Evolutionary conservation across 2,797 vertebrate genomes (phyloP).

Genomic region (Centroberyx gerrardi): DNA sequence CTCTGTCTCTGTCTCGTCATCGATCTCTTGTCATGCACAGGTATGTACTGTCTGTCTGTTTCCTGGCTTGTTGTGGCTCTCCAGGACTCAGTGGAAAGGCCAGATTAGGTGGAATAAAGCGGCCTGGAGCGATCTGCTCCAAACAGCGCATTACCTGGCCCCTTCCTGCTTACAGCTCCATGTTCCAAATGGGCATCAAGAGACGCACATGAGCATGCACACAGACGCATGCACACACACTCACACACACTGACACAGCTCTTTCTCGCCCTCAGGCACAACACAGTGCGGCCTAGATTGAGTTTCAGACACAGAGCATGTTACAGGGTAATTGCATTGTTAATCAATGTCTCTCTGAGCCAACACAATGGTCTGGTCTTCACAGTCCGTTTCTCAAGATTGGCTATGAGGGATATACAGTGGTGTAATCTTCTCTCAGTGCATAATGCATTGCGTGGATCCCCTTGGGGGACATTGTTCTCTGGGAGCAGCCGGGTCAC

Average conservation of each 20-base stretch:
- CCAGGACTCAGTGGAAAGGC: conserved; percentile 62
- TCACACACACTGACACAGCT: conserved; percentile 49
- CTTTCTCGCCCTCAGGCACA: conserved; percentile 66
- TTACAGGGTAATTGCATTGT: conserved; percentile 88
- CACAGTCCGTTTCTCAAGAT: conserved; percentile 77
- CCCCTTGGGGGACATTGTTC: conserved; percentile 66
- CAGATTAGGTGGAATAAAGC: conserved; percentile 64
- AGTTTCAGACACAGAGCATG: conserved; percentile 83
- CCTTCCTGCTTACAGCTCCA: conserved; percentile 51
- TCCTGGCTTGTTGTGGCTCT: conserved; percentile 61
- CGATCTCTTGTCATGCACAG: conserved; percentile 56
- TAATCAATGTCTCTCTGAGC: conserved; percentile 87
- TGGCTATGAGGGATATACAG: conserved; percentile 79
- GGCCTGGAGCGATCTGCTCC: conserved; percentile 58
- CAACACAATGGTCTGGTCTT: conserved; percentile 80
- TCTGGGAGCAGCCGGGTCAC: conserved; percentile 62
- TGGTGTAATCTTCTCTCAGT: conserved; percentile 81
- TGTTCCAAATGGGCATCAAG: conserved; percentile 52
- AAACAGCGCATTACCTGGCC: conserved; percentile 50
- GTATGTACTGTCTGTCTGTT: conserved; percentile 64
- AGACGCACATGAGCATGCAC: conserved; percentile 51
- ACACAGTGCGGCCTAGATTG: conserved; percentile 74
- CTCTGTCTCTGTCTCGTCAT: conserved; percentile 46
- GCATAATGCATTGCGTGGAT: conserved; percentile 73
- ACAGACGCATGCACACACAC: conserved; percentile 40